A percentile compares a stretch with the other conserved stretches of the same genome.
Conservation (phyloP, 2,888 invertebrate species). For the Hypolimnas misippus region DNA sequence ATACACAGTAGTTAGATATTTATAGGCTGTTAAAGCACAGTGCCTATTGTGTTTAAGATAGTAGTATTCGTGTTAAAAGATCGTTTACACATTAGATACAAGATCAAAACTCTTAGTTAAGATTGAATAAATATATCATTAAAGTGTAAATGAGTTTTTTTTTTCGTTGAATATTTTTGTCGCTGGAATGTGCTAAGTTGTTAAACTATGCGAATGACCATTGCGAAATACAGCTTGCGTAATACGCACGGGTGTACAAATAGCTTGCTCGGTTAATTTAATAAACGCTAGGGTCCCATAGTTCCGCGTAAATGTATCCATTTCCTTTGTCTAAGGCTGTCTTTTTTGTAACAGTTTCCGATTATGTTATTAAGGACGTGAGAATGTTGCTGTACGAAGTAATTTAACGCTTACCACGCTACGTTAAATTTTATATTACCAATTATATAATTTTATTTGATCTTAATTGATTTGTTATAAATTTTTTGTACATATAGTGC, state of each 20-base stretch:
- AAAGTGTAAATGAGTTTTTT: constrained; percentile 37
- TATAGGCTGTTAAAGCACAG: too few relatives aligned
- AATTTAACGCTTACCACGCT: constrained; percentile 58
- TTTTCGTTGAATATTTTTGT: constrained; percentile 18
- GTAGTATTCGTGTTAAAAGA: not conserved
- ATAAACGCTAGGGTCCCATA: constrained; percentile 56
- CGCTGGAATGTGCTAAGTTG: constrained; percentile 29
- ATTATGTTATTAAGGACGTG: constrained; percentile 78
- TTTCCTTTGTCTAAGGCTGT: constrained; percentile 75
- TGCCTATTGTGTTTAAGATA: too few relatives aligned
- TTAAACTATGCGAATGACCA: constrained; percentile 21
- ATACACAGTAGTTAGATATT: too few relatives aligned
- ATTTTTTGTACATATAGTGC: not conserved
- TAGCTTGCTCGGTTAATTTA: constrained; percentile 42
- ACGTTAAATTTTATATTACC: constrained; percentile 54
- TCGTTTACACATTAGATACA: not conserved
- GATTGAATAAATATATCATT: constrained; percentile 37
- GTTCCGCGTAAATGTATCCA: constrained; percentile 67
- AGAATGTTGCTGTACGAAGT: constrained; percentile 61
- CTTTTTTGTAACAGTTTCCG: constrained; percentile 80
- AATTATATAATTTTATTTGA: too few relatives aligned
- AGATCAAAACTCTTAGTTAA: constrained; percentile 32
- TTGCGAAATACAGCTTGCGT: constrained; percentile 34
- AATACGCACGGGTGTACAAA: constrained; percentile 26
- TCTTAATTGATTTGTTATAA: not conserved